Conservation (phyloP, 2,113 vertebrate species). For the Emydura subglobosa region DNA sequence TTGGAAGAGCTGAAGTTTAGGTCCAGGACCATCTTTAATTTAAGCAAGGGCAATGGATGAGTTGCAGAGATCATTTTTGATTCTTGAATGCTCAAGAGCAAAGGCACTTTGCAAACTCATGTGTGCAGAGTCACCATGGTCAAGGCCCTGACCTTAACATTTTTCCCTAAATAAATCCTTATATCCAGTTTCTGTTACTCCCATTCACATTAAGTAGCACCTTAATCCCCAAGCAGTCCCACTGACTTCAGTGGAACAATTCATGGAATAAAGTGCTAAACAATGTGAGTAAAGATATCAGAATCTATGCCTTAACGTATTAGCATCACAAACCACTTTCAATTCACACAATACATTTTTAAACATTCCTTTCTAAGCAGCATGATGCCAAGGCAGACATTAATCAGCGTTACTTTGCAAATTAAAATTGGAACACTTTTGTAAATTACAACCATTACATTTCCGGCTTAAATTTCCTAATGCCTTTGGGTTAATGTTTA, state of each 20-base stretch:
- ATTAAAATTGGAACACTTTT: constrained; percentile 4
- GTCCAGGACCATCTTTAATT: neutral
- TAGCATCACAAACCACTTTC: neutral
- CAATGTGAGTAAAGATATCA: accelerated
- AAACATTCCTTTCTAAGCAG: neutral
- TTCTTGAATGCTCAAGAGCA: neutral
- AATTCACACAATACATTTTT: neutral
- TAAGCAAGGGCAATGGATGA: neutral
- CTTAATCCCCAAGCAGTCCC: neutral
- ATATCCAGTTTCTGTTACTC: accelerated
- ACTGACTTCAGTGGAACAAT: neutral
- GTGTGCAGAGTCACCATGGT: neutral
- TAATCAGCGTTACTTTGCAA: constrained; percentile 35
- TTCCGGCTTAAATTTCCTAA: constrained; percentile 49
- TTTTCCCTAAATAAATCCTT: neutral
- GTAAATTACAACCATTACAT: constrained; percentile 38
- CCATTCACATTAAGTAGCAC: accelerated
- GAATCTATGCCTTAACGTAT: neutral
- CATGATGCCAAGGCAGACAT: constrained; percentile 29
- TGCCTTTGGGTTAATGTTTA: constrained; percentile 58
- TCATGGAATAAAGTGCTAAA: neutral
- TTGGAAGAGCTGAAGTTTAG: accelerated
- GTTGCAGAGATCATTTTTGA: neutral
- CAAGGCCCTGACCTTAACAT: neutral
- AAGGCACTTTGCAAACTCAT: neutral